A percentile compares a stretch with the other conserved stretches of the same genome.
These are phyloP conservation scores for Syngnathus typhle DNA, from an alignment of 2,113 vertebrate genomes.

Conservation along the genomic window DNA sequence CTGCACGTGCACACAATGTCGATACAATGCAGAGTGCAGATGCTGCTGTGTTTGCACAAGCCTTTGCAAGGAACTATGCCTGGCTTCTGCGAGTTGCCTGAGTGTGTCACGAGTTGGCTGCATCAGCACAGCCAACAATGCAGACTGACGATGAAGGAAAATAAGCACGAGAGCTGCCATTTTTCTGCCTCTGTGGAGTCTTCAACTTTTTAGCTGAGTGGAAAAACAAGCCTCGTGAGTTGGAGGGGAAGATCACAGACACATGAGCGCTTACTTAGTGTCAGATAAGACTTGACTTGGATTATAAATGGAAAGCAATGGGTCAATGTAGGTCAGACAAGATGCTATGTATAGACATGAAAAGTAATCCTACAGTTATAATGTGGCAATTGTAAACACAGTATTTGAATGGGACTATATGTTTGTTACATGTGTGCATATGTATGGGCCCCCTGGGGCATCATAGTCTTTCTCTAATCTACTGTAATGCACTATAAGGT, in stretches of 20 bases:
- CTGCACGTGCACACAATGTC: background rate
- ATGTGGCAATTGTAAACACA: background rate
- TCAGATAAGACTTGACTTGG: conserved; percentile 18
- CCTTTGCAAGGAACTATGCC: conserved; percentile 33
- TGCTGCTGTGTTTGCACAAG: conserved; percentile 42
- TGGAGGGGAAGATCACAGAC: conserved; percentile 15
- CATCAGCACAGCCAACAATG: conserved; percentile 28
- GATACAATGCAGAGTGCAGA: conserved; percentile 16
- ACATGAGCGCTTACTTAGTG: conserved; percentile 5
- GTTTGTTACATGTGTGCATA: background rate
- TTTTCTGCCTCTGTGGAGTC: conserved; percentile 8
- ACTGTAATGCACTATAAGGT: background rate
- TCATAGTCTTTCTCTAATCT: no score
- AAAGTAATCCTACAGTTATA: background rate
- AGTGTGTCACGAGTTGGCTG: conserved; percentile 32
- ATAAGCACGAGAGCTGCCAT: conserved; percentile 13
- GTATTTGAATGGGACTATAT: background rate
- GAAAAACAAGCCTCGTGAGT: conserved; percentile 10
- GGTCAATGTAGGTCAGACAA: background rate
- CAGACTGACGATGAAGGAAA: background rate
- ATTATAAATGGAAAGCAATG: conserved; percentile 18
- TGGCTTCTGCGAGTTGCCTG: conserved; percentile 20
- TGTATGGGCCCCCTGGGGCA: no score
- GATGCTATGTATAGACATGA: conserved; percentile 24
- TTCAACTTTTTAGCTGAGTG: background rate